phyloP scores from a whole-genome alignment of 2,113 vertebrate genomes.

The Ochotona princeps region DNA sequence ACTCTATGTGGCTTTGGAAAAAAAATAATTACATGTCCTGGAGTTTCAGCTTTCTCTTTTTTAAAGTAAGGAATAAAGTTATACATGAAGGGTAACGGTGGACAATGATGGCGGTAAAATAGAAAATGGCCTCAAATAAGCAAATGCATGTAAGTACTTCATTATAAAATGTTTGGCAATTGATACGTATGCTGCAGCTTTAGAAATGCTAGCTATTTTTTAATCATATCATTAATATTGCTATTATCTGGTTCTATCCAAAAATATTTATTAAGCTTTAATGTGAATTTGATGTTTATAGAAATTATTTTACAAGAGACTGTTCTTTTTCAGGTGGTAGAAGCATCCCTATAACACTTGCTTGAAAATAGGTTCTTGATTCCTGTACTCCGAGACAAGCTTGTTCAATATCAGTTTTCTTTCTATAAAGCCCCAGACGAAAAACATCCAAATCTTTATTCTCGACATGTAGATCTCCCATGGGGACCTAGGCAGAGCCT shows the following conservation, averaged over 20 bases:
- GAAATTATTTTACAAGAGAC: not conserved
- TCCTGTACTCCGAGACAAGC: not conserved
- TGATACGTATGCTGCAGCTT: not conserved
- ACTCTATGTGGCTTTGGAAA: not conserved
- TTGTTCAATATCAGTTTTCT: not conserved
- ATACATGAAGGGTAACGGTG: not conserved
- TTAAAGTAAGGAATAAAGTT: not conserved
- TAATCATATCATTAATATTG: not conserved
- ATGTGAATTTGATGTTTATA: not conserved
- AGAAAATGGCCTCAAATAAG: conserved; percentile 1
- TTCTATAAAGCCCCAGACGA: not conserved
- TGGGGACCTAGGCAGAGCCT: not conserved
- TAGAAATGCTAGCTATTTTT: conserved; percentile 8
- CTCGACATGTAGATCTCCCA: not conserved
- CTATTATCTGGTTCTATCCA: conserved; percentile 11
- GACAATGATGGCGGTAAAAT: not conserved
- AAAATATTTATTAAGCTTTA: not conserved
- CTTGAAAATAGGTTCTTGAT: not conserved
- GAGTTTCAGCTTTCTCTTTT: not conserved
- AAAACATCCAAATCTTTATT: not conserved
- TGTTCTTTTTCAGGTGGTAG: not conserved
- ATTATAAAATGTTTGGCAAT: not conserved
- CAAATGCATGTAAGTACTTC: conserved; percentile 20
- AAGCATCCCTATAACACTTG: not conserved
- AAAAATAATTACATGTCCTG: not conserved